Evolutionary conservation across 2,888 invertebrate genomes (phyloP).

Genomic region (Agriotes lineatus): DNA sequence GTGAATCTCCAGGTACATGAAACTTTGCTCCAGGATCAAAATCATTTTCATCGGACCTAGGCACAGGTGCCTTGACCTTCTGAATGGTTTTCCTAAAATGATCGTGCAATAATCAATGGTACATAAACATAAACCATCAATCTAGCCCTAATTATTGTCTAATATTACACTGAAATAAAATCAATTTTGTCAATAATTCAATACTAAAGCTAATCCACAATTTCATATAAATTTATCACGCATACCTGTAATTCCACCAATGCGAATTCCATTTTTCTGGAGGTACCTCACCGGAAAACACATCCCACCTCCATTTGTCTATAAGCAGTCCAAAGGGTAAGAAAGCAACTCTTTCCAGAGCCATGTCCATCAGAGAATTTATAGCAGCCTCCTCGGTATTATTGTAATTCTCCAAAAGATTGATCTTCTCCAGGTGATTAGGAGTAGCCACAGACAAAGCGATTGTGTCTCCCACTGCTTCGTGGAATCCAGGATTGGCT

Average conservation of each 20-base stretch:
- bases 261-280: constrained; percentile 64
- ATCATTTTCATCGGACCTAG: constrained; percentile 61
- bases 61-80: constrained; percentile 64
- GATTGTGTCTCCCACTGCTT: constrained; percentile 74
- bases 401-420: constrained; percentile 63
- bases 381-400: constrained; percentile 63
- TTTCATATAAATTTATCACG: too few relatives aligned
- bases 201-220: too few relatives aligned
- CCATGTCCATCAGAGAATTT: constrained; percentile 67
- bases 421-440: constrained; percentile 66
- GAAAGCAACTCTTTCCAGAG: constrained; percentile 67
- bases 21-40: constrained; percentile 67
- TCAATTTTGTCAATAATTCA: too few relatives aligned
- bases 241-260: constrained; percentile 61
- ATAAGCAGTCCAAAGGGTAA: constrained; percentile 70
- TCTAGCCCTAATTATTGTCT: too few relatives aligned
- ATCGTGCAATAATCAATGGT: too few relatives aligned
- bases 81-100: constrained; percentile 62
- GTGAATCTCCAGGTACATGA: constrained; percentile 65
- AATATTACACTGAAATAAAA: too few relatives aligned
- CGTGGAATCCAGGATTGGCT: constrained; percentile 74
- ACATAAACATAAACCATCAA: too few relatives aligned
- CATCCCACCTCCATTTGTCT: constrained; percentile 72
- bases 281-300: constrained; percentile 65
- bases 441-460: constrained; percentile 71